phyloP scores from a whole-genome alignment of 2,797 vertebrate genomes.

The Micrastur ruficollis region DNA sequence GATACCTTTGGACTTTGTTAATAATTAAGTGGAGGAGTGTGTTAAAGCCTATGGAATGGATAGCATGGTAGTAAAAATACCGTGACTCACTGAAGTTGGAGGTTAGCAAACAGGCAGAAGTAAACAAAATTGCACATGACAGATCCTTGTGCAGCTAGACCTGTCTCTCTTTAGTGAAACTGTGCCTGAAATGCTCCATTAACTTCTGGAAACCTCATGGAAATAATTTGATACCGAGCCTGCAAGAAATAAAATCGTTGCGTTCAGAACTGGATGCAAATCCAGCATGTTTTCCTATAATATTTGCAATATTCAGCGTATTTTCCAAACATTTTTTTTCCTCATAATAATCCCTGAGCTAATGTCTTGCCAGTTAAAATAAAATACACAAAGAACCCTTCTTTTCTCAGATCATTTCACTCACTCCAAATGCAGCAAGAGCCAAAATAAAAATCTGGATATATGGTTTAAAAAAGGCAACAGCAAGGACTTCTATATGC shows the following conservation, averaged over 20 bases:
- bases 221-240: not conserved
- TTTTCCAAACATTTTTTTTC: not conserved
- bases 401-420: not conserved
- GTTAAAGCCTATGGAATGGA: conserved; percentile 51
- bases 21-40: conserved; percentile 55
- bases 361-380: not conserved
- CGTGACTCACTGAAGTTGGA: conserved; percentile 31
- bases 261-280: not conserved
- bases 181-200: not conserved
- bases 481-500: not conserved
- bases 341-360: not conserved
- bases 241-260: not conserved
- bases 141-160: not conserved
- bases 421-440: not conserved
- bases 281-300: not conserved
- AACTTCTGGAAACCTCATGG: not conserved
- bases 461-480: not conserved
- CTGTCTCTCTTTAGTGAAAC: not conserved
- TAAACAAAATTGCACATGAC: conserved; percentile 40
- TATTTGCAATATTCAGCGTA: not conserved
- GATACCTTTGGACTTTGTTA: conserved; percentile 59
- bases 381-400: not conserved
- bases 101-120: conserved; percentile 39
- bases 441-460: not conserved
- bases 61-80: conserved; percentile 46